These are phyloP conservation scores for Peromyscus eremicus DNA, from an alignment of 2,797 vertebrate genomes.

Conservation along the genomic window DNA sequence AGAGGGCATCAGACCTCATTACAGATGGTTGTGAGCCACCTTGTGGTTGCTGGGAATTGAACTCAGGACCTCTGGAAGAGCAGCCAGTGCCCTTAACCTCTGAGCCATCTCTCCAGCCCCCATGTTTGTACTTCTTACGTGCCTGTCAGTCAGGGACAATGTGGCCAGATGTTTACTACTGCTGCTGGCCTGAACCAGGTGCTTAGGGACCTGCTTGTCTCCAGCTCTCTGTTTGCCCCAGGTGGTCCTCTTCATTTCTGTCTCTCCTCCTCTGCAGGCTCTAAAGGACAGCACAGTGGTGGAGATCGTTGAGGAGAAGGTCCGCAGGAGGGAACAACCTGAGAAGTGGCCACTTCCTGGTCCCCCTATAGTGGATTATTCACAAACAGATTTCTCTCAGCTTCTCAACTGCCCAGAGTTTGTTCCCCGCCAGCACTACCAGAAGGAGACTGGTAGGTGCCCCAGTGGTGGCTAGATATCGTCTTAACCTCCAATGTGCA, in stretches of 20 bases:
- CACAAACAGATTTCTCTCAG: conserved; percentile 97
- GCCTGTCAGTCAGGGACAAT: neutral
- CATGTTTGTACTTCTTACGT: neutral
- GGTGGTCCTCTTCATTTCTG: neutral
- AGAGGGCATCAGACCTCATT: no score
- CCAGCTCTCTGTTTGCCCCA: neutral
- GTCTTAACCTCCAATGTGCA: neutral
- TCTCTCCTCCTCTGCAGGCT: conserved; percentile 87
- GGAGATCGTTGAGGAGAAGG: conserved; percentile 97
- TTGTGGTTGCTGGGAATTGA: no score
- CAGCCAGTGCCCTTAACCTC: no score
- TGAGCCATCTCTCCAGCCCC: no score
- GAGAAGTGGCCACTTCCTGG: conserved; percentile 97
- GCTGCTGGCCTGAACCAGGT: neutral
- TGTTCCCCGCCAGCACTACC: conserved; percentile 93
- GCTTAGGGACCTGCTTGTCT: neutral
- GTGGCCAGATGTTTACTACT: neutral
- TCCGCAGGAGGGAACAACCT: conserved; percentile 95
- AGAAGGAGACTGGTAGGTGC: conserved; percentile 91
- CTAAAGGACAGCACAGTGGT: conserved; percentile 98
- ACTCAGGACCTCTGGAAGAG: no score
- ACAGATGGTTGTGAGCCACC: no score
- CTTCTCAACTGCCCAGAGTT: conserved; percentile 99
- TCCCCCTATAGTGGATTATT: conserved; percentile 90
- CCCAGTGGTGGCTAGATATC: neutral